Conservation (phyloP, 2,797 vertebrate species). For the Crenuchus spilurus region DNA sequence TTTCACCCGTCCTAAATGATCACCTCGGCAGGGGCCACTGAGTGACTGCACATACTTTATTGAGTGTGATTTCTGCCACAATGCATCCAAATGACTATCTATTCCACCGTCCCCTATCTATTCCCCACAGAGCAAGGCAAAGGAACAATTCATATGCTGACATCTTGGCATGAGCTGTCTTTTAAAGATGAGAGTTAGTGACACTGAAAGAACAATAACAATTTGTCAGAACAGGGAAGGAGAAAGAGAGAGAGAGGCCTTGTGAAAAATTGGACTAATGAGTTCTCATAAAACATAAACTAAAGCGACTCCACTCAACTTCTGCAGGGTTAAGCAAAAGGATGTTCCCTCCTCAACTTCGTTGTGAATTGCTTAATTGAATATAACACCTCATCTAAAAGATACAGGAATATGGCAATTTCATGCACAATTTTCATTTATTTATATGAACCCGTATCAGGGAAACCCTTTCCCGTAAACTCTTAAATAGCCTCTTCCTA, state of each 20-base stretch:
- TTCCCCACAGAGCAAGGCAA: constrained; percentile 10
- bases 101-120: neutral
- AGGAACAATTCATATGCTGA: constrained; percentile 3
- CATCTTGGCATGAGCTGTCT: constrained; percentile 3
- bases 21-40: neutral
- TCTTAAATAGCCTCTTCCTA: too few species aligned
- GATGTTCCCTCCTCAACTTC: too few species aligned
- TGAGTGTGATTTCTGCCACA: neutral
- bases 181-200: neutral
- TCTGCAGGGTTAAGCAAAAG: too few species aligned
- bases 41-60: neutral
- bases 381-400: too few species aligned
- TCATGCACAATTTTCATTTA: too few species aligned
- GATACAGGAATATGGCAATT: too few species aligned
- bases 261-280: neutral
- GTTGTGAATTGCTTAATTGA: too few species aligned
- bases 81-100: neutral
- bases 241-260: neutral
- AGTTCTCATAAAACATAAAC: neutral
- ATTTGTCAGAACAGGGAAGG: neutral
- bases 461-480: too few species aligned
- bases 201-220: neutral
- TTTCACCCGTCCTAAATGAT: neutral
- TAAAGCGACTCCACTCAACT: too few species aligned
- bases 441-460: too few species aligned